Conservation (phyloP, 1,140 invertebrate species). For the Lasioglossum albipes region DNA sequence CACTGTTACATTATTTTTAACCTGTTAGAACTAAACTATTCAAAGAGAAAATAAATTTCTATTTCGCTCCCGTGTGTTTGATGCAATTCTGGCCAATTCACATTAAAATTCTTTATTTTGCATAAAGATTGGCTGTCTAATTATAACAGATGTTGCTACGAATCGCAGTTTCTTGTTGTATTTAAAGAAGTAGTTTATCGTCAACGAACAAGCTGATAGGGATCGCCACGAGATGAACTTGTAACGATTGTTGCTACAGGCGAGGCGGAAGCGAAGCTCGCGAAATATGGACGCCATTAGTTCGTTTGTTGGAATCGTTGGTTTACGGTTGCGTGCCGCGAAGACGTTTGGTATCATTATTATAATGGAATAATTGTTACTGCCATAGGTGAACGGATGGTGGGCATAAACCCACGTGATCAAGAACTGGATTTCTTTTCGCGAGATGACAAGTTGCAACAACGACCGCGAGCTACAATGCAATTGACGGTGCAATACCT, state of each 20-base stretch:
- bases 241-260: conserved; percentile 42
- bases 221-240: conserved; percentile 32
- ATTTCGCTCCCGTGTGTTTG: too few relatives aligned
- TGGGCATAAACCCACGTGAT: neutral
- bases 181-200: too few relatives aligned
- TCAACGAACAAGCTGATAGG: conserved; percentile 2
- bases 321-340: conserved; percentile 31
- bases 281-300: conserved; percentile 39
- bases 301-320: conserved; percentile 36
- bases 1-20: too few relatives aligned
- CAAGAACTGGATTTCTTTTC: neutral
- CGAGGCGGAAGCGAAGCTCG: conserved; percentile 28
- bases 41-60: too few relatives aligned
- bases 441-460: neutral
- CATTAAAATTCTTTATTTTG: too few relatives aligned
- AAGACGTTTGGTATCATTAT: neutral
- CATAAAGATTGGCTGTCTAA: too few relatives aligned
- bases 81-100: too few relatives aligned
- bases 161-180: too few relatives aligned
- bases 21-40: too few relatives aligned
- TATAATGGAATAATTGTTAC: conserved; percentile 9
- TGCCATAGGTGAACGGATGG: neutral
- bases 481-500: neutral
- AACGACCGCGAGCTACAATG: neutral
- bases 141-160: too few relatives aligned